Base-by-base conservation (phyloP, 2,797 vertebrate species). In the Rhabdophis nuchalis region DNA sequence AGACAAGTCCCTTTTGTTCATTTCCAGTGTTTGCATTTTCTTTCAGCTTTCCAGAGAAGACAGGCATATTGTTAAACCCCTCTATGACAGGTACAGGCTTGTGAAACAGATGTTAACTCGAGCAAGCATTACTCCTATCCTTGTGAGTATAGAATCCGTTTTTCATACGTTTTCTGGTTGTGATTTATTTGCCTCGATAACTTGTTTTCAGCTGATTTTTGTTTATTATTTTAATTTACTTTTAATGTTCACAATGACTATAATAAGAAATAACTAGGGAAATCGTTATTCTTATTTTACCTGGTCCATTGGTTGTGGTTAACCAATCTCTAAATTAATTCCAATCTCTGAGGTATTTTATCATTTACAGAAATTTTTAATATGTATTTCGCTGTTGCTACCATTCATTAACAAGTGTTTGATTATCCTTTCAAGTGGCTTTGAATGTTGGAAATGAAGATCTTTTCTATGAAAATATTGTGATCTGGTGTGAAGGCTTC, bases 41-140 rank as follows among this genome's bases (percentile, higher is more conserved):
- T 95, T 23, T 57, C 41, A 99, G 99, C 98, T 98, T 93, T 99
- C 98, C 88, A 97, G 98, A 96, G 99, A 99, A 97, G 99, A 99
- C 96, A 98, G 99, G 92, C 98, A 98, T 96, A 97, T 98, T 96
- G 98, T 99, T 96, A 99, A 98, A 97, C 99, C 99, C 88, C 98
- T 99, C 92, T 99, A 99, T 96, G 99, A 99, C 95, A 98, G 99
- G 96, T 99, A 99, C 96, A 97, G 99, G 94, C 97, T 99, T 97
- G 98, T 99, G 96, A 99, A 99, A 96, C 99, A 99, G 97, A 99
- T 99, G 98, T 98, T 99, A 96, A 99, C 98, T 95, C 98, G 99
- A 97, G 98, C 98, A 97, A 99, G 98, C 98, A 99, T 99, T 97
- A 99, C 98, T 90, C 99, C 99, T 60, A 96, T 99, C 89, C 98